Base-by-base conservation (phyloP, 2,797 vertebrate genomes). In the Balearica regulorum region DNA sequence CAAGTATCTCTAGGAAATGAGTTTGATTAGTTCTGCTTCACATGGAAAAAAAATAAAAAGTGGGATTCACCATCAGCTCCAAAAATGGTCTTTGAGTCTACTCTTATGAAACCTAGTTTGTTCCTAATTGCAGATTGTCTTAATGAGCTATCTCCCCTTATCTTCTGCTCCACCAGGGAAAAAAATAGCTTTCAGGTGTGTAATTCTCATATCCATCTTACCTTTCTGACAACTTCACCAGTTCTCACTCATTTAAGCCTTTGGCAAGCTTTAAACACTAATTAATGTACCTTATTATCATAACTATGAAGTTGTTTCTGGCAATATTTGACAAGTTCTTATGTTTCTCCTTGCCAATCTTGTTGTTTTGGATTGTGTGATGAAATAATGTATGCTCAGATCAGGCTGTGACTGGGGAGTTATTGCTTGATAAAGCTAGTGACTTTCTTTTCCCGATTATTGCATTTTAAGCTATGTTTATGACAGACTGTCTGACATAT, bases 401-500 rank as follows among this genome's bases (percentile, higher is more conserved):
- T 71, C 53, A 81, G 70, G 54, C 87, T 92, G 66, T 80, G 55
- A 61, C 29, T 76, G 33, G 65, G 75, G 49, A 96, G 31, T 54
- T 89, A 89, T 9, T 77, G 11, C 31, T 24, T 78, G 61, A 77
- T 87, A 94, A 93, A 89, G 25, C 49, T 41, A 3, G 51, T 61
- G 76, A 80, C 77, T 91, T 81, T 71, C 71, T 83, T 89, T 93
- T 64, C 53, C 65, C 2, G 25, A 66, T 83, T 95, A 70, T 37
- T 70, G 37, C 60, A 72, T 53, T 76, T 90, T 78, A 53, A 94
- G 79, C 46, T 68, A 24, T 37, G 62, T 62, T 49, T 79, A 20
- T 90, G 96, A 96, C 87, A 87, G 90, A 90, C 51, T 82, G 49
- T 29, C 76, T 92, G 86, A 90, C 55, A 83, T 94, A 76, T 43